These are phyloP conservation scores for Illadopsis cleaveri DNA, from an alignment of 2,113 vertebrate genomes.

Conservation along the genomic window DNA sequence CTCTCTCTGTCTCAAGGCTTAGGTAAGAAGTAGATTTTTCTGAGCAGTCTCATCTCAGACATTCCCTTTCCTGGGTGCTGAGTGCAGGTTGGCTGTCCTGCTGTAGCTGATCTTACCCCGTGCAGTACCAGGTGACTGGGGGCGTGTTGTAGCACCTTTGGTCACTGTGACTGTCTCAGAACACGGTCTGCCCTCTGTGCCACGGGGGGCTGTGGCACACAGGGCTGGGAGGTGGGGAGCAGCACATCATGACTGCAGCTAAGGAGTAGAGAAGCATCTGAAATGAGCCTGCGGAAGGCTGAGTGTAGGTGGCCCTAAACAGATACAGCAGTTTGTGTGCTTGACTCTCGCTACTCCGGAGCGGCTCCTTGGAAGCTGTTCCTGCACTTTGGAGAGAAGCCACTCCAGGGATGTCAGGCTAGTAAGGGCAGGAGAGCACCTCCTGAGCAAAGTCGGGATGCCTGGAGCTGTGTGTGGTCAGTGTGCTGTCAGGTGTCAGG, in stretches of 20 bases:
- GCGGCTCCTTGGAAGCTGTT: neutral
- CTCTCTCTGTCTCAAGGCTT: neutral
- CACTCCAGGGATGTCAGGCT: neutral
- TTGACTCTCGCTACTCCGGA: neutral
- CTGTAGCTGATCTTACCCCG: neutral
- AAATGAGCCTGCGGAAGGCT: neutral
- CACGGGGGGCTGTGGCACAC: neutral
- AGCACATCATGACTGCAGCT: neutral
- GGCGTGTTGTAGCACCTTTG: neutral
- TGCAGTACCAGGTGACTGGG: neutral
- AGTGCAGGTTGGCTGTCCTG: neutral
- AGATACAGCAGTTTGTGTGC: neutral
- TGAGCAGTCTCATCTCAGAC: neutral
- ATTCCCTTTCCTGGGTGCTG: neutral
- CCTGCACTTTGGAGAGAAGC: conserved; percentile 44
- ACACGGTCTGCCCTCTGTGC: neutral
- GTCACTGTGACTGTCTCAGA: neutral
- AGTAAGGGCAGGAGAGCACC: neutral
- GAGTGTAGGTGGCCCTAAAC: neutral
- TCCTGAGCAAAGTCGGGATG: neutral
- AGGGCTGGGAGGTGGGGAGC: neutral
- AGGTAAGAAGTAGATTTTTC: neutral
- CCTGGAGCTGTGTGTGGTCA: neutral
- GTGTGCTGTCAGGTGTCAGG: neutral
- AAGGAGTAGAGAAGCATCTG: neutral